phyloP scores from a whole-genome alignment of 2,797 vertebrate genomes.

The Falco columbarius region DNA sequence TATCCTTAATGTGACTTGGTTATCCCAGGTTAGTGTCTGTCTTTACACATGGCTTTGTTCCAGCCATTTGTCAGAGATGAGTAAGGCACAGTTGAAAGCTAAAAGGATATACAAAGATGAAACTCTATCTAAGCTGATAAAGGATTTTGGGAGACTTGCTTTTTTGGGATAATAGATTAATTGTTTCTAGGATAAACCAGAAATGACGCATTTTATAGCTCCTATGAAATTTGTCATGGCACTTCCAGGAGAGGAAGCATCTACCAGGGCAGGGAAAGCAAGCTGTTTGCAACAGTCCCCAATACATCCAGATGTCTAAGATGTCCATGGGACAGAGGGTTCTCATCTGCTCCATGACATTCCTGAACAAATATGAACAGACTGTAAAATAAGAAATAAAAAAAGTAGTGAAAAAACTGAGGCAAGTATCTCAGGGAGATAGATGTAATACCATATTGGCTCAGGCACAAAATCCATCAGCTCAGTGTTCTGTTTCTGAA shows the following conservation, averaged over 20 bases:
- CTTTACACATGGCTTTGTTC: not conserved
- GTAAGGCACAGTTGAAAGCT: not conserved
- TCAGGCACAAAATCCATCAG: slow-evolving; percentile 48
- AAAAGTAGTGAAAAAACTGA: not conserved
- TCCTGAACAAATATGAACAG: not conserved
- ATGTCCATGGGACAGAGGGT: not conserved
- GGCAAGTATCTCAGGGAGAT: not conserved
- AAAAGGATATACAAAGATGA: not conserved
- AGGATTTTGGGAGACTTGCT: not conserved
- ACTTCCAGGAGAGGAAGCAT: not conserved
- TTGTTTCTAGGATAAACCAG: not conserved
- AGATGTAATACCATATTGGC: not conserved
- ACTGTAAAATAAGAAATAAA: not conserved
- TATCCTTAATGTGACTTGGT: not conserved
- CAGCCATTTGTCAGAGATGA: not conserved
- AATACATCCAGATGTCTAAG: not conserved
- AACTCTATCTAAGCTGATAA: not conserved
- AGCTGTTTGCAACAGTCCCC: not conserved
- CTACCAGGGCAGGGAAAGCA: not conserved
- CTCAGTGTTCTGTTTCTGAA: not conserved
- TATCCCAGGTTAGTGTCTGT: not conserved
- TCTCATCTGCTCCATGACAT: not conserved
- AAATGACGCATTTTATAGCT: not conserved
- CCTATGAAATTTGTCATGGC: not conserved
- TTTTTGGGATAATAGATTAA: not conserved